Percentiles rank a stretch among this genome's conserved stretches.
Evolutionary conservation across 2,797 vertebrate genomes (phyloP).

Genomic region (Alectoris magna): DNA sequence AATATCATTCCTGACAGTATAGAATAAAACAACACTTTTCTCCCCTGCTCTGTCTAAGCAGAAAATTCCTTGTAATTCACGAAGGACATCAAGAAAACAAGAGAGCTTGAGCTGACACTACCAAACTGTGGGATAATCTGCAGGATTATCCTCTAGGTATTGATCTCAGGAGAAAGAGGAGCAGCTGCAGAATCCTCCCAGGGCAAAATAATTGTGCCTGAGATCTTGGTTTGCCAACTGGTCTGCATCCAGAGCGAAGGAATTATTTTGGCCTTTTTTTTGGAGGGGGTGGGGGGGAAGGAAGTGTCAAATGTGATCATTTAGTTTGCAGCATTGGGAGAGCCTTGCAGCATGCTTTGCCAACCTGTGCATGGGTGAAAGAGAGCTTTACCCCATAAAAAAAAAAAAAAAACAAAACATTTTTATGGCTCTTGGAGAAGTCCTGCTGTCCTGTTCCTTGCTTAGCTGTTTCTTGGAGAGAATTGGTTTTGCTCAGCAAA

Average conservation of each 20-base stretch:
- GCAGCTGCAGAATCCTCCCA: constrained; percentile 64
- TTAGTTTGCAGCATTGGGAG: neutral
- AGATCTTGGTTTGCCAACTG: constrained; percentile 53
- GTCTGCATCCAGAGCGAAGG: constrained; percentile 52
- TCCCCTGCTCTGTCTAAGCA: neutral
- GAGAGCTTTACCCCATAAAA: neutral
- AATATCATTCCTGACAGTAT: neutral
- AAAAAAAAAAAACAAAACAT: too few species aligned
- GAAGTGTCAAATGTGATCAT: constrained; percentile 33
- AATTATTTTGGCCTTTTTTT: constrained; percentile 58
- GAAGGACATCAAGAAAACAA: constrained; percentile 36
- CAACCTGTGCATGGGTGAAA: fast-evolving
- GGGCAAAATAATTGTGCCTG: constrained; percentile 53
- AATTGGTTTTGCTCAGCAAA: neutral
- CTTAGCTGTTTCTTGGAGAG: neutral
- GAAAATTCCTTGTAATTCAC: constrained; percentile 43
- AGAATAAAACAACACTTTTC: neutral
- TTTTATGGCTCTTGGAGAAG: neutral
- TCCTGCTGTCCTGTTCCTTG: neutral
- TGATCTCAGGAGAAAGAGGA: constrained; percentile 54
- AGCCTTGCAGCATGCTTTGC: neutral
- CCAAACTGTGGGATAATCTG: constrained; percentile 51
- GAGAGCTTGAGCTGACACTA: neutral
- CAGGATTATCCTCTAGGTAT: constrained; percentile 61
- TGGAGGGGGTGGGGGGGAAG: fast-evolving